A percentile compares a stretch with the other conserved stretches of the same genome.
Evolutionary conservation across 2,888 invertebrate genomes (phyloP).

Genomic region (Piscicola geometra): DNA sequence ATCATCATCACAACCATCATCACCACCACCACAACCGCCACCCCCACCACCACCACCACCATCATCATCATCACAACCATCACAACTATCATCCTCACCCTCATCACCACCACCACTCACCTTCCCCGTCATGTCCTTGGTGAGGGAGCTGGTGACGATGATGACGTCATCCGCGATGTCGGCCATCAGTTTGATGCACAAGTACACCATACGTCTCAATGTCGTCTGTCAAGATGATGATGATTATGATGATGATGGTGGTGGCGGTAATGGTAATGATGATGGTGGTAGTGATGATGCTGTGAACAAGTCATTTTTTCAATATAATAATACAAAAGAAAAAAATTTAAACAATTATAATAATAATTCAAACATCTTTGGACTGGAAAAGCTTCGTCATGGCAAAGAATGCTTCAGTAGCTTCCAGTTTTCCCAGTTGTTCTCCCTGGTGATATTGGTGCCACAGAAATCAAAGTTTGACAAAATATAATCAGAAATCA

Average conservation of each 20-base stretch:
- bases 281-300: no score
- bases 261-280: no score
- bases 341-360: constrained; percentile 41
- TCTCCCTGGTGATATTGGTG: no score
- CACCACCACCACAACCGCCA: no score
- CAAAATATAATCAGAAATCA: constrained; percentile 13
- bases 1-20: no score
- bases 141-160: constrained; percentile 88
- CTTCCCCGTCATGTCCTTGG: constrained; percentile 92
- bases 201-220: constrained; percentile 86
- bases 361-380: constrained; percentile 80
- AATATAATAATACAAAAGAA: no score
- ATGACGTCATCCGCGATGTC: constrained; percentile 95
- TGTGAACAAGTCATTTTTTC: no score
- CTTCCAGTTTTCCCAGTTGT: constrained; percentile 83
- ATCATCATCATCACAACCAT: no score
- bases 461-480: constrained; percentile 29
- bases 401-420: constrained; percentile 97
- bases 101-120: constrained; percentile 31
- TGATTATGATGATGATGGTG: neutral
- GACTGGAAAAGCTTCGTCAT: constrained; percentile 98
- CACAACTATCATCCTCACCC: neutral
- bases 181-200: constrained; percentile 84
- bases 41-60: no score
- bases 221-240: constrained; percentile 58